Percentiles rank a stretch among this genome's conserved stretches.
Conservation (phyloP, 1,140 invertebrate genomes). For the Drosophila lacertosa region DNA sequence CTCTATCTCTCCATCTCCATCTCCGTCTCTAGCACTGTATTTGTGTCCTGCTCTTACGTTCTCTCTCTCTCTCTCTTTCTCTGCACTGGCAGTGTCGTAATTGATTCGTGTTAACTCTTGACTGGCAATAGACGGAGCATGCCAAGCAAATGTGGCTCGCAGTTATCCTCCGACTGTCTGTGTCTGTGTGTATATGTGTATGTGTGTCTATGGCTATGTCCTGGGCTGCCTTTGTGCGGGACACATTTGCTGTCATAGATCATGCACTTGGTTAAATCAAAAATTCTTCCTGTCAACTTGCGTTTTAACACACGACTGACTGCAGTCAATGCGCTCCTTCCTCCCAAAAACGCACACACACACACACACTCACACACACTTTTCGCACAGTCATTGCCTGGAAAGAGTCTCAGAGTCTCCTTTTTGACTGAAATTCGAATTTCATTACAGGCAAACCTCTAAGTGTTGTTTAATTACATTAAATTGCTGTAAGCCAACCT, state of each 20-base stretch:
- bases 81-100: slow-evolving; percentile 63
- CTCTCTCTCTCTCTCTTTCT: slow-evolving; percentile 32
- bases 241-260: slow-evolving; percentile 81
- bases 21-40: slow-evolving; percentile 8
- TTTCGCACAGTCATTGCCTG: slow-evolving; percentile 34
- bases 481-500: slow-evolving; percentile 47
- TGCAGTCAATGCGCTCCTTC: slow-evolving; percentile 52
- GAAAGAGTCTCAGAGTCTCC: slow-evolving; percentile 42
- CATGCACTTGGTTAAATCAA: slow-evolving; percentile 82
- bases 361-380: slow-evolving; percentile 1
- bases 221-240: slow-evolving; percentile 59
- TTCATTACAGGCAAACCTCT: slow-evolving; percentile 45
- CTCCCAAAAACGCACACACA: no score
- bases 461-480: slow-evolving; percentile 60
- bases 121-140: slow-evolving; percentile 79
- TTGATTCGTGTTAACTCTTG: slow-evolving; percentile 82
- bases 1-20: slow-evolving; percentile 26
- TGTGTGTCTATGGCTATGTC: not conserved
- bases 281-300: slow-evolving; percentile 75
- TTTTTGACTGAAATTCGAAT: slow-evolving; percentile 43
- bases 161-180: slow-evolving; percentile 51
- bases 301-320: slow-evolving; percentile 65
- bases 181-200: not conserved
- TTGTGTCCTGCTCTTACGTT: slow-evolving; percentile 1
- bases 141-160: slow-evolving; percentile 71